Conservation (phyloP, 2,797 vertebrate genomes). For the Semotilus atromaculatus region DNA sequence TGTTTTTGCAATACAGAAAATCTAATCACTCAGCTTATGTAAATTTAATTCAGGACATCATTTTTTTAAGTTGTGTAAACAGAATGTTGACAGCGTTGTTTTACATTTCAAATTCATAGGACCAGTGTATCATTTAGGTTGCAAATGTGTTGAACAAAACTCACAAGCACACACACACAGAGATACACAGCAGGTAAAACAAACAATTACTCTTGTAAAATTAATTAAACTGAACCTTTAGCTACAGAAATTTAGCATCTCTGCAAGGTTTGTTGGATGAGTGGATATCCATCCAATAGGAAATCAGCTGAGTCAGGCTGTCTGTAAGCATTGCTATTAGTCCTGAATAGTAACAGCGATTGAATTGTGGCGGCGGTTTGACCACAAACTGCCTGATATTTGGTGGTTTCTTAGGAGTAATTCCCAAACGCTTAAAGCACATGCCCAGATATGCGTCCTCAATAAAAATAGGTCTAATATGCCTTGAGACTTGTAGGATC, state of each 20-base stretch:
- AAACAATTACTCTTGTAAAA: background rate
- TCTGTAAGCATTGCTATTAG: slow-evolving; percentile 74
- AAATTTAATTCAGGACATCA: no score
- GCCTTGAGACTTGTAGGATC: slow-evolving; percentile 67
- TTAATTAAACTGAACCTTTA: background rate
- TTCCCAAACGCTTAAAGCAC: slow-evolving; percentile 72
- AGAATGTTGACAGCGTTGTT: background rate
- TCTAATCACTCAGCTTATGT: no score
- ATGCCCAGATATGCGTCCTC: slow-evolving; percentile 83
- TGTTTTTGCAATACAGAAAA: no score
- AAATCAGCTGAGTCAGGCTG: slow-evolving; percentile 61
- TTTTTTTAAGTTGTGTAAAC: background rate
- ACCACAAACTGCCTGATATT: slow-evolving; percentile 65
- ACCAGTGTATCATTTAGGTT: background rate
- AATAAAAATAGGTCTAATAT: slow-evolving; percentile 74
- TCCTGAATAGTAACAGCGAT: slow-evolving; percentile 69
- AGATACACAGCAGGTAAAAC: background rate
- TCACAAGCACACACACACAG: background rate
- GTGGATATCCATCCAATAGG: slow-evolving; percentile 50
- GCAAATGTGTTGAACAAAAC: background rate
- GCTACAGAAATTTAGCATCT: background rate
- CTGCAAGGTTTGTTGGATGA: slow-evolving; percentile 23
- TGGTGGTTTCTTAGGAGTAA: slow-evolving; percentile 40
- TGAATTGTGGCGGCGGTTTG: slow-evolving; percentile 10
- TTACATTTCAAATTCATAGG: background rate